Evolutionary conservation across 1,140 invertebrate species (phyloP).

Genomic region (Calephelis nemesis): DNA sequence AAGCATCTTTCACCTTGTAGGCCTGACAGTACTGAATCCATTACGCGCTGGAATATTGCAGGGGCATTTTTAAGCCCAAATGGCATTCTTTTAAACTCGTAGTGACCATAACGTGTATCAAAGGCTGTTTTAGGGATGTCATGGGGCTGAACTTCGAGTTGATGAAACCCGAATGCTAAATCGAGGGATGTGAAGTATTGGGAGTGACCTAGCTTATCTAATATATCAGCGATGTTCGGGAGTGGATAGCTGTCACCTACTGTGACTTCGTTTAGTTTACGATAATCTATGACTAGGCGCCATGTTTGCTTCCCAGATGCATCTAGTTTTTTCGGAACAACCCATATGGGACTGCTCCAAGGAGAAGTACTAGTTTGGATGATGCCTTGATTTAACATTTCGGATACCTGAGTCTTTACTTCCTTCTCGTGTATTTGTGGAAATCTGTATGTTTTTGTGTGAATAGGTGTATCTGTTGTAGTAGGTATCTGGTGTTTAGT

Average conservation of each 20-base stretch:
- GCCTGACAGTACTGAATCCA: conserved; percentile 51
- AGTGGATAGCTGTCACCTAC: conserved; percentile 72
- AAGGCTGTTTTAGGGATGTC: conserved; percentile 61
- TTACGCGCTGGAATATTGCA: conserved; percentile 63
- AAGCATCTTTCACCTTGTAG: conserved; percentile 41
- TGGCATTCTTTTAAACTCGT: conserved; percentile 40
- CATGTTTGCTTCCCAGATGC: conserved; percentile 58
- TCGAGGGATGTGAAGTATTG: conserved; percentile 50
- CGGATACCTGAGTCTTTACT: conserved; percentile 55
- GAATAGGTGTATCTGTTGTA: conserved; percentile 30
- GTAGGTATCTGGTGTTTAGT: conserved; percentile 33
- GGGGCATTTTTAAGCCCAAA: conserved; percentile 8
- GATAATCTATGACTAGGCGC: conserved; percentile 58
- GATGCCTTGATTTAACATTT: conserved; percentile 62
- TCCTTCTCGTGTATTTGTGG: conserved; percentile 55
- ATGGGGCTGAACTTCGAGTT: conserved; percentile 36
- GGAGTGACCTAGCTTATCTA: conserved; percentile 48
- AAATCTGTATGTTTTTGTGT: conserved; percentile 34
- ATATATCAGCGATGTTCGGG: conserved; percentile 66
- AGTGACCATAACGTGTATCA: conserved; percentile 54
- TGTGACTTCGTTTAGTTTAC: conserved; percentile 31
- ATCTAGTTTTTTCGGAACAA: conserved; percentile 41
- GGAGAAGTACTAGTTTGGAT: conserved; percentile 49
- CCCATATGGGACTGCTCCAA: conserved; percentile 41
- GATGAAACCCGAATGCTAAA: conserved; percentile 51